Evolutionary conservation across 2,888 invertebrate genomes (phyloP), one percentile per base, ranked within the genome.

Genomic region (Halocaridina rubra): DNA sequence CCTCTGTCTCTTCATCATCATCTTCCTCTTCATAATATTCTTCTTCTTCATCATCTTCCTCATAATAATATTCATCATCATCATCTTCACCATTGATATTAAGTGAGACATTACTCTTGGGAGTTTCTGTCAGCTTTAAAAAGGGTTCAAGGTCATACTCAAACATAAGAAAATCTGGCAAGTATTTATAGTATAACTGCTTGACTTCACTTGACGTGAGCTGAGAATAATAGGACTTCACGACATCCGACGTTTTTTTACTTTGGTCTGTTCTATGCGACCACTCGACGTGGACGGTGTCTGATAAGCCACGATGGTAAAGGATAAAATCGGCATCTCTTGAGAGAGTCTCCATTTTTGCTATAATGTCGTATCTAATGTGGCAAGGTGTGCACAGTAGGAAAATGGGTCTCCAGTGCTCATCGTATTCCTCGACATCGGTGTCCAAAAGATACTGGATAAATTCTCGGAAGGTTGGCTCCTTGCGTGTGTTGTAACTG

Each of bases 351-450:
- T 85, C 85, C 78, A 85, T 81, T 57, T 76, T 81, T 30, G 81
- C 76, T 39, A 85, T 85, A 33, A 85, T 53, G 46, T 85, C 85
- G 71, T 81, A 85, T 29, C 74, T 81, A 19, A 85, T 64, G 27
- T 77, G 80, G 53, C 85, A 85, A 10, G 85, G 85, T 27, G 85
- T 80, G 30, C 85, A 85, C n/a, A 85, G 78, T 8, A 81, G 72
- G 71, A 57, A 85, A 13, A 85, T 78, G 24, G 85, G 85, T 5
- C 61, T 57, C 85, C 85, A 85, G 78, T 85, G 85, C 32, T 76
- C 78, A 29, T 85, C 85, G 33, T 85, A 85, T 29, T 77, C 72
- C 27, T 81, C 81, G 3, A 80, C 85, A 33, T 85, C 81, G 3
- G 85, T 78, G 29, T 85, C 85, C 4, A 85, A 81, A n/a, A 85